These are phyloP conservation scores for Oxyura jamaicensis DNA, from an alignment of 2,113 vertebrate species.

Conservation along the genomic window DNA sequence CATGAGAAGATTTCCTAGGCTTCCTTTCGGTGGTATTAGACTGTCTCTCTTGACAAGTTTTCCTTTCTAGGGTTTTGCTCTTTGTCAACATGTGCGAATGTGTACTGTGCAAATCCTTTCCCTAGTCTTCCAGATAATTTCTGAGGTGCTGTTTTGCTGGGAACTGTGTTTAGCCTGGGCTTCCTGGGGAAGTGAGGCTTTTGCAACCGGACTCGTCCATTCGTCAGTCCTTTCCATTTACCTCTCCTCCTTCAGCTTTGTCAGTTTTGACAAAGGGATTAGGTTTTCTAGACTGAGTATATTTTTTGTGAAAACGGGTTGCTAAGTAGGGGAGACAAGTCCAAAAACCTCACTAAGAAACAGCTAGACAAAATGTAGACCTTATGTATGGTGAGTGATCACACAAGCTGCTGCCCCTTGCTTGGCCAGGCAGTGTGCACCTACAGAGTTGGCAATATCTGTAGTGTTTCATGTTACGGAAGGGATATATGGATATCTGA, in stretches of 20 bases:
- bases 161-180: not conserved
- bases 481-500: accelerated
- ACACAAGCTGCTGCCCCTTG: accelerated
- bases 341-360: not conserved
- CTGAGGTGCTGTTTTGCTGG: not conserved
- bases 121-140: not conserved
- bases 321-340: not conserved
- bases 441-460: not conserved
- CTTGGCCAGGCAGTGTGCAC: not conserved
- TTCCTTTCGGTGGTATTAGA: not conserved
- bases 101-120: not conserved
- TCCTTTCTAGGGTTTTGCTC: not conserved
- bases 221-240: not conserved
- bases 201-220: not conserved
- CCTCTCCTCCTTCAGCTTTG: not conserved
- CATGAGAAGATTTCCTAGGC: not conserved
- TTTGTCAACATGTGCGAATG: not conserved
- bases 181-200: not conserved
- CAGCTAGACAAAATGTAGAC: not conserved
- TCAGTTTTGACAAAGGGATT: not conserved
- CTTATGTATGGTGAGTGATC: not conserved
- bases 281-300: not conserved
- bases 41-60: not conserved
- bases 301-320: not conserved
- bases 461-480: not conserved